phyloP scores from a whole-genome alignment of 2,888 invertebrate species.

The Azorinus chamasolen region DNA sequence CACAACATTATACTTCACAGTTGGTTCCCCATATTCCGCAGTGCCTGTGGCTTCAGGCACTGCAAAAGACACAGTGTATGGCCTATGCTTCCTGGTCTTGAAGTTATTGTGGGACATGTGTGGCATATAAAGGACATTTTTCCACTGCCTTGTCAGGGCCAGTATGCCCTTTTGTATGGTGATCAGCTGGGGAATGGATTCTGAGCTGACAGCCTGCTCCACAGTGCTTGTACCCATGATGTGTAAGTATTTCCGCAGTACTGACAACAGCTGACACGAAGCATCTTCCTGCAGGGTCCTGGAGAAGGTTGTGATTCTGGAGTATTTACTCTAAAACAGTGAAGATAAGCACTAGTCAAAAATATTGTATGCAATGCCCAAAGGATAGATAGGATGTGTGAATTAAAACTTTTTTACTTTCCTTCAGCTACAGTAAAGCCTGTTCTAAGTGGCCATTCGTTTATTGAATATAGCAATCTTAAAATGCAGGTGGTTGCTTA shows the following conservation, averaged over 20 bases:
- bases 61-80: constrained; percentile 95
- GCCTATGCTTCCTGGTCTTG: constrained; percentile 88
- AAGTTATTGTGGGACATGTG: constrained; percentile 95
- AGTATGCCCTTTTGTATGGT: constrained; percentile 97
- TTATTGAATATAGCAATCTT: no score
- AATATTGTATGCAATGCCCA: background rate
- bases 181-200: constrained; percentile 94
- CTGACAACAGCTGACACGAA: constrained; percentile 96
- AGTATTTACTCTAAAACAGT: constrained; percentile 90
- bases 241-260: constrained; percentile 92
- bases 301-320: constrained; percentile 92
- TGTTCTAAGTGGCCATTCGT: no score
- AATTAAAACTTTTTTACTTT: no score
- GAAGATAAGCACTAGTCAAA: background rate
- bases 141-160: constrained; percentile 98
- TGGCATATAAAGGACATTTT: constrained; percentile 97
- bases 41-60: constrained; percentile 86
- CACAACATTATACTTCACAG: constrained; percentile 90
- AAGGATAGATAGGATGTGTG: no score
- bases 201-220: constrained; percentile 93
- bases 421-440: no score
- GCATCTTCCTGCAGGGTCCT: constrained; percentile 98
- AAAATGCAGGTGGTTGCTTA: no score
- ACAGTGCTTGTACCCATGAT: constrained; percentile 92
- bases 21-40: constrained; percentile 45